phyloP scores from a whole-genome alignment of 2,888 invertebrate genomes.

The Temnothorax ravouxi region DNA sequence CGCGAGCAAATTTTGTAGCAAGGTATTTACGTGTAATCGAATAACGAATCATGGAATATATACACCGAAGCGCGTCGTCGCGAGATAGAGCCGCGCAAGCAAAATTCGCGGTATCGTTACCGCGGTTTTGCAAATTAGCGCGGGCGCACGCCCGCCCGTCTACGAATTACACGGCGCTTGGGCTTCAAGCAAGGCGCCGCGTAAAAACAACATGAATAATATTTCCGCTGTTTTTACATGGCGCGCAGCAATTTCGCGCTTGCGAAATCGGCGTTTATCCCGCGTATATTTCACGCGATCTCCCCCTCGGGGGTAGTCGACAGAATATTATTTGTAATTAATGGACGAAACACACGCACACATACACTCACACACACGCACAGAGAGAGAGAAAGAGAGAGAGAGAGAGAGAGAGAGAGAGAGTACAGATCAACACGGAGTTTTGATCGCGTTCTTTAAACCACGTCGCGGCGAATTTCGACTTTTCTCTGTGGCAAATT shows the following conservation, averaged over 20 bases:
- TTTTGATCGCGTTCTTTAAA: slow-evolving; percentile 51
- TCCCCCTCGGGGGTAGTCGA: slow-evolving; percentile 28
- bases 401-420: too few relatives aligned
- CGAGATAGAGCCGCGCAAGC: not conserved
- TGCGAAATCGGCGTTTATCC: slow-evolving; percentile 53
- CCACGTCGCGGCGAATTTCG: slow-evolving; percentile 1
- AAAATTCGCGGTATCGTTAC: slow-evolving; percentile 30
- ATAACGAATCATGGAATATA: slow-evolving; percentile 21
- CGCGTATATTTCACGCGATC: slow-evolving; percentile 49
- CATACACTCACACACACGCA: too few relatives aligned
- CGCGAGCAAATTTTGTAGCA: not conserved
- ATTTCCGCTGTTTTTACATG: slow-evolving; percentile 46
- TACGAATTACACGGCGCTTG: slow-evolving; percentile 38
- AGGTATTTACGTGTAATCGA: not conserved
- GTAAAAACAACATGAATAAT: slow-evolving; percentile 55
- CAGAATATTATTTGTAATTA: slow-evolving; percentile 52
- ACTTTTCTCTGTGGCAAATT: slow-evolving; percentile 28
- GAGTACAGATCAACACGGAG: slow-evolving; percentile 25
- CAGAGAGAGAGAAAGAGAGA: too few relatives aligned
- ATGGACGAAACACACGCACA: slow-evolving; percentile 31
- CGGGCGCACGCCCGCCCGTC: slow-evolving; percentile 29
- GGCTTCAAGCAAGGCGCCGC: slow-evolving; percentile 37
- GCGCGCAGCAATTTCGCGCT: slow-evolving; percentile 50
- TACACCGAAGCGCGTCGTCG: slow-evolving; percentile 7
- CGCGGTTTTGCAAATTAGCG: slow-evolving; percentile 47